Percentiles rank a stretch among this genome's conserved stretches.
Conservation (phyloP, 1,140 invertebrate genomes). For the Tyrophagus putrescentiae region DNA sequence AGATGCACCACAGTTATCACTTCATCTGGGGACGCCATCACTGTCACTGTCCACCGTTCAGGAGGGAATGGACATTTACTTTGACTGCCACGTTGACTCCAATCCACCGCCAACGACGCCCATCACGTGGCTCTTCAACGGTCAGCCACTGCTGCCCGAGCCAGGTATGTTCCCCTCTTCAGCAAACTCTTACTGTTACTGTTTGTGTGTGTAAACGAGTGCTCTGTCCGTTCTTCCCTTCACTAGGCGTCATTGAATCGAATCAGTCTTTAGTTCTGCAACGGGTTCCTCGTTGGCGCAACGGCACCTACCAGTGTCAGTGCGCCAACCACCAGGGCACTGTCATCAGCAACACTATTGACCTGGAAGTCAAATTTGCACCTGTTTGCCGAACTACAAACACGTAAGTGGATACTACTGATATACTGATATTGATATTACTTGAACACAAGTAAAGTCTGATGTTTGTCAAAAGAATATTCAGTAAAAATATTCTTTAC, state of each 20-base stretch:
- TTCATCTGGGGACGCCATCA: constrained; percentile 18
- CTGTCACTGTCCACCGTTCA: constrained; percentile 34
- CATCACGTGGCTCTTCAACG: constrained; percentile 21
- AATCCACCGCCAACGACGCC: constrained; percentile 24
- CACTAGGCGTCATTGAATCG: constrained; percentile 19
- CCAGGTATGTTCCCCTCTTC: constrained; percentile 1
- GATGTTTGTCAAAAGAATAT: neutral
- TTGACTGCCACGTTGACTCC: constrained; percentile 47
- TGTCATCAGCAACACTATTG: constrained; percentile 3
- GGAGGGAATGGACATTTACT: constrained; percentile 64
- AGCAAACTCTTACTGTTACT: neutral
- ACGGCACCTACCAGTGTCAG: constrained; percentile 27
- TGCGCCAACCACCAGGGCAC: constrained; percentile 27
- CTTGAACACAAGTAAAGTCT: neutral
- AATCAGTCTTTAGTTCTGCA: constrained; percentile 28
- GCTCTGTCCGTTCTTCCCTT: no score
- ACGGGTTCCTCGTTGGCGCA: constrained; percentile 27
- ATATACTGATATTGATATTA: neutral
- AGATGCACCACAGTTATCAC: constrained; percentile 18
- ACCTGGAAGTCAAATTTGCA: constrained; percentile 48
- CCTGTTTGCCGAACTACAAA: constrained; percentile 17
- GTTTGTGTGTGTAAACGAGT: neutral
- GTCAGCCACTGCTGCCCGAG: constrained; percentile 1
- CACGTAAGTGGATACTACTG: constrained; percentile 2
- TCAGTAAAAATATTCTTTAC: neutral